These are phyloP conservation scores for Spodoptera frugiperda DNA, from an alignment of 1,140 invertebrate genomes.

Conservation along the genomic window DNA sequence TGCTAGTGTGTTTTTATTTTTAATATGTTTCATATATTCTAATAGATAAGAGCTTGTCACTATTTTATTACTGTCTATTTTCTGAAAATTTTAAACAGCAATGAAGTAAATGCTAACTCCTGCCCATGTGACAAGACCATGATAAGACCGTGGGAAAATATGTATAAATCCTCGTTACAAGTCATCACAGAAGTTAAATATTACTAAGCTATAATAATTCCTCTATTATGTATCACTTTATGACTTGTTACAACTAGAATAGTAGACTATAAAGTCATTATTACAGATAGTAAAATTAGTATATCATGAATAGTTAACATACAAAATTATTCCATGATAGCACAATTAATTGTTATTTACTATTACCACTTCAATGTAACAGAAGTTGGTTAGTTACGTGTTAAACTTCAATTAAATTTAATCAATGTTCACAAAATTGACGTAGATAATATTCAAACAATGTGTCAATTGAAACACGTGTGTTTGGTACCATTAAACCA, in stretches of 20 bases:
- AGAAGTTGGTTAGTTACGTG: neutral
- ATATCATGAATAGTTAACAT: neutral
- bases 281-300: neutral
- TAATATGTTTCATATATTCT: no score
- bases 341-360: no score
- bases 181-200: neutral
- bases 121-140: no score
- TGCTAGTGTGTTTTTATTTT: no score
- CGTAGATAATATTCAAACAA: constrained; percentile 12
- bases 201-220: no score
- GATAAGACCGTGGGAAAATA: constrained; percentile 14
- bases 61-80: neutral
- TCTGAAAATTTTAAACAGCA: constrained; percentile 2
- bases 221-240: no score
- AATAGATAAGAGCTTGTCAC: neutral
- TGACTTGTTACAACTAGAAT: no score
- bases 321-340: no score
- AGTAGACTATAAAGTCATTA: no score
- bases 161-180: neutral
- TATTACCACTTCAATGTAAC: neutral
- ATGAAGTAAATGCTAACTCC: neutral
- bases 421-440: constrained; percentile 1
- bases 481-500: neutral
- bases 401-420: neutral
- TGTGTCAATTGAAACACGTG: constrained; percentile 9